Evolutionary conservation across 1,140 invertebrate species (phyloP).

Genomic region (Trypoxylus dichotomus): DNA sequence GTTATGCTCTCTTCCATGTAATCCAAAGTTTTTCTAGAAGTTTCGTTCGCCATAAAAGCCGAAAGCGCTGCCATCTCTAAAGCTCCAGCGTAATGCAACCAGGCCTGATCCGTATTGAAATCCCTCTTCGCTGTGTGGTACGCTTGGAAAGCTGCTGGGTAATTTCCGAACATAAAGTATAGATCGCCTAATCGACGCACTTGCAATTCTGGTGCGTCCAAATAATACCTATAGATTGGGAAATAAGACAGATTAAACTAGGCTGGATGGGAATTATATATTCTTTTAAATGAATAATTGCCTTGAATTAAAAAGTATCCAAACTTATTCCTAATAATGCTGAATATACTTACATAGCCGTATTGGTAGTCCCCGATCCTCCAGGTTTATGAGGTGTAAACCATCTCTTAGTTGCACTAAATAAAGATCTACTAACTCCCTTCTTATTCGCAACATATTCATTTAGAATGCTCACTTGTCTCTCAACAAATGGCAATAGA

Average conservation of each 20-base stretch:
- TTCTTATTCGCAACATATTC: constrained; percentile 88
- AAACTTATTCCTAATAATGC: too few species aligned
- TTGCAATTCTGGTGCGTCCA: constrained; percentile 91
- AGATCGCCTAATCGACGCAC: constrained; percentile 90
- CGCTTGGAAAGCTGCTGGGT: constrained; percentile 86
- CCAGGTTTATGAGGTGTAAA: constrained; percentile 88
- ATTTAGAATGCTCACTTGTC: constrained; percentile 78
- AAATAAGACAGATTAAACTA: constrained; percentile 39
- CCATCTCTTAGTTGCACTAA: constrained; percentile 93
- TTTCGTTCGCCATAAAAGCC: constrained; percentile 85
- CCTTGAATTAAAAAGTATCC: too few species aligned
- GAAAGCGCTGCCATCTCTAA: constrained; percentile 93
- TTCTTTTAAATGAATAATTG: too few species aligned
- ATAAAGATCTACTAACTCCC: constrained; percentile 86
- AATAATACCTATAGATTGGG: constrained; percentile 68
- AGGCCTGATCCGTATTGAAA: constrained; percentile 94
- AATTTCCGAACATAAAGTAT: constrained; percentile 95
- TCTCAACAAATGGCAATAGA: constrained; percentile 87
- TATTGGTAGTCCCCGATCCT: constrained; percentile 62
- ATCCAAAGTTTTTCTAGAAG: constrained; percentile 75
- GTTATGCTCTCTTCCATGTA: constrained; percentile 94
- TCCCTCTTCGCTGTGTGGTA: constrained; percentile 96
- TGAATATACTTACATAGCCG: constrained; percentile 12
- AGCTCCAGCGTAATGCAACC: constrained; percentile 95
- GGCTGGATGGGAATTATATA: too few species aligned